These are phyloP conservation scores for Alligator sinensis DNA, from an alignment of 2,113 vertebrate species.

Conservation along the genomic window DNA sequence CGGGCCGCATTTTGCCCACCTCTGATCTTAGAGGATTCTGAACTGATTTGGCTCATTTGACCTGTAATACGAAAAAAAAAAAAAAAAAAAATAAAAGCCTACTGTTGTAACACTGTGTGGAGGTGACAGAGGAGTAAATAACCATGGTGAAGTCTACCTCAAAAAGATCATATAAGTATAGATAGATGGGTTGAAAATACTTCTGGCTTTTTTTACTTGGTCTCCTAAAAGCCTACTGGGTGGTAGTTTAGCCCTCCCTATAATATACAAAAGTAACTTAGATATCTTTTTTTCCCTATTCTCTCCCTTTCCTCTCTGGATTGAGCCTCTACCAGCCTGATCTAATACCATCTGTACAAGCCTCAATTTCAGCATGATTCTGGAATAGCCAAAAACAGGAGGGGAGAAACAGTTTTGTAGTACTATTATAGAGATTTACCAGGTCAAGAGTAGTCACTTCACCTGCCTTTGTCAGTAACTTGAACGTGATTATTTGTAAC, in stretches of 20 bases:
- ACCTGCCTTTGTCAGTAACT: no score
- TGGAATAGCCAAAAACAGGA: no score
- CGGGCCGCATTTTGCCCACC: no score
- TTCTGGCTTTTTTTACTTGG: slow-evolving; percentile 53
- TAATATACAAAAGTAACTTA: slow-evolving; percentile 33
- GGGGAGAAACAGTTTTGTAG: not conserved
- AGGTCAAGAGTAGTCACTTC: no score
- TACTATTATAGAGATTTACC: not conserved
- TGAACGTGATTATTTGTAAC: no score
- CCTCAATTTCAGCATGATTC: no score
- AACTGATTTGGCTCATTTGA: no score
- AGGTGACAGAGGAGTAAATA: not conserved
- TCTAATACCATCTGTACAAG: no score
- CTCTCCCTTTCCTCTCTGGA: not conserved
- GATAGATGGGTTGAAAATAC: slow-evolving; percentile 52
- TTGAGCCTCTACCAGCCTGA: no score
- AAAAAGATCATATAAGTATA: not conserved
- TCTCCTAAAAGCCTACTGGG: slow-evolving; percentile 36
- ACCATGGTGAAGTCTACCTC: not conserved
- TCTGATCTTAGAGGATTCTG: no score
- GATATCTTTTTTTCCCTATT: not conserved
- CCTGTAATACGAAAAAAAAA: no score
- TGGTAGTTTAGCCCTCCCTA: slow-evolving; percentile 61
- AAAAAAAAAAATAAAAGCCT: no score
- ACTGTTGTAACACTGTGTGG: not conserved